These are phyloP conservation scores for Bostrychus sinensis DNA, from an alignment of 2,113 vertebrate genomes.

Conservation along the genomic window DNA sequence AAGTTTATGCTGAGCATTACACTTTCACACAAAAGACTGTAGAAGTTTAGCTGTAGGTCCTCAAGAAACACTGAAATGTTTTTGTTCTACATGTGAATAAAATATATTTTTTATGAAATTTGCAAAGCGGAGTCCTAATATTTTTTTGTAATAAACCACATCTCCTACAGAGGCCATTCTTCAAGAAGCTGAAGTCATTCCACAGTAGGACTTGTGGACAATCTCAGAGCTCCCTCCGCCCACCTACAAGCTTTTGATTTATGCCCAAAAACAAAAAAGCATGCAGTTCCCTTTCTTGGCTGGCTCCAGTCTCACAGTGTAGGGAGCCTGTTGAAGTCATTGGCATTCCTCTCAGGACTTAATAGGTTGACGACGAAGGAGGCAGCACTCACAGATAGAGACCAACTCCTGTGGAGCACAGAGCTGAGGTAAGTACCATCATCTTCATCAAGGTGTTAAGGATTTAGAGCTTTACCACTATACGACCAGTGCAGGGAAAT, in stretches of 20 bases:
- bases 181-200: constrained; percentile 2
- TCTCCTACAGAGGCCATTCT: not conserved
- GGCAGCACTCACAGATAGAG: constrained; percentile 59
- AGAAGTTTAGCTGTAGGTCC: not conserved
- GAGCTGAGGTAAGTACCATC: constrained; percentile 62
- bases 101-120: no score
- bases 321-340: constrained; percentile 53
- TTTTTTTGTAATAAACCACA: no score
- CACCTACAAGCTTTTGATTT: constrained; percentile 44
- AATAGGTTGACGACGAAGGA: constrained; percentile 65
- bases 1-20: no score
- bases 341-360: constrained; percentile 68
- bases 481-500: constrained; percentile 16
- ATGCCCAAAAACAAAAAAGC: constrained; percentile 58
- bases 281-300: constrained; percentile 54
- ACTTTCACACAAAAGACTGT: not conserved
- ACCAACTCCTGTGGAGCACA: constrained; percentile 47
- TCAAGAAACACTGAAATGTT: no score
- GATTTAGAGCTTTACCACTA: constrained; percentile 24
- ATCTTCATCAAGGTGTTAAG: constrained; percentile 41
- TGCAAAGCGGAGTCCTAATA: no score
- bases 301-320: constrained; percentile 44
- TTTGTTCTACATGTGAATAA: no score
- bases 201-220: constrained; percentile 2
- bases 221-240: constrained; percentile 23